These are phyloP conservation scores for Platichthys flesus DNA, from an alignment of 2,113 vertebrate species.

Conservation along the genomic window DNA sequence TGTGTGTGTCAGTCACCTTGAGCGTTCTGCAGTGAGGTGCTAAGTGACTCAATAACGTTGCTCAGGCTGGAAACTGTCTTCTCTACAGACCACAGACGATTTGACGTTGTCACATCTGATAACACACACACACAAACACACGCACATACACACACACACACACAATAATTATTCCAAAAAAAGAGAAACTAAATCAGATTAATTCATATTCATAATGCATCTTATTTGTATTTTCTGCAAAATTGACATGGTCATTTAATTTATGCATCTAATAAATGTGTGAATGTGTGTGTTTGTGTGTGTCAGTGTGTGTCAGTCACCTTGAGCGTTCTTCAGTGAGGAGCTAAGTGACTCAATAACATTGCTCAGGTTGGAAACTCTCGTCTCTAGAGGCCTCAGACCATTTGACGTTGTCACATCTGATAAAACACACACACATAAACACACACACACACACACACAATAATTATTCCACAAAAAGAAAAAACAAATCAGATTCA, in stretches of 20 bases:
- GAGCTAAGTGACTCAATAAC: not conserved
- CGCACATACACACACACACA: no score
- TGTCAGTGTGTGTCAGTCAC: slow-evolving; percentile 21
- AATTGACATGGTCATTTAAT: no score
- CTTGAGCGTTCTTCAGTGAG: slow-evolving; percentile 7
- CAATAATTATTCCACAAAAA: no score
- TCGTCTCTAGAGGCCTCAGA: slow-evolving; percentile 32
- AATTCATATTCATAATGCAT: no score
- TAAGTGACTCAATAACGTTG: not conserved
- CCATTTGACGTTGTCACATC: not conserved
- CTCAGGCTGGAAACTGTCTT: slow-evolving; percentile 39
- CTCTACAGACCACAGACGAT: slow-evolving; percentile 33
- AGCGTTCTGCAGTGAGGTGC: not conserved
- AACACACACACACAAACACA: not conserved
- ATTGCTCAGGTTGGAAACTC: slow-evolving; percentile 38
- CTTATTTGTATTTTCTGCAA: no score
- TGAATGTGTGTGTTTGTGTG: no score
- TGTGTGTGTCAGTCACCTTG: slow-evolving; percentile 30
- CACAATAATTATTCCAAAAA: no score
- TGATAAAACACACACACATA: not conserved
- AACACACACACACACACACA: no score
- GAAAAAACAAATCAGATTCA: no score
- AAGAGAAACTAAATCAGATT: no score
- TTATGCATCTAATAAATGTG: not conserved
- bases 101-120: not conserved